These are phyloP conservation scores for Agonopterix alstromeriana DNA, from an alignment of 2,888 invertebrate genomes.

Conservation along the genomic window DNA sequence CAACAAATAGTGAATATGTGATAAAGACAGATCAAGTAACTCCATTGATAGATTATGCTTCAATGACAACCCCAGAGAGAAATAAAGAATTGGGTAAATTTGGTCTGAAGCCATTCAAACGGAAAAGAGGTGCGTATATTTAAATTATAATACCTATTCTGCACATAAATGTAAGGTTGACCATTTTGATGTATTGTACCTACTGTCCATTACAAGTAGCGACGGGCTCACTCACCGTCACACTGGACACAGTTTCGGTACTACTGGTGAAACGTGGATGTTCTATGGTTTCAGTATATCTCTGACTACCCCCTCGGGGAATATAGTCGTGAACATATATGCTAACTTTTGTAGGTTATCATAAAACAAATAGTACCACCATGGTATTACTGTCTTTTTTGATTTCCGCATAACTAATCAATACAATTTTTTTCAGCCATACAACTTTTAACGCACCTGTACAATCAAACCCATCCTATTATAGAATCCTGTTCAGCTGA, in stretches of 20 bases:
- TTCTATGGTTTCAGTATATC: no score
- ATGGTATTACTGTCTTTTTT: no score
- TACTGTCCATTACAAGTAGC: no score
- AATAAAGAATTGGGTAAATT: conserved; percentile 77
- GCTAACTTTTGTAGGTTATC: no score
- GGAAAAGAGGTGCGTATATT: conserved; percentile 65
- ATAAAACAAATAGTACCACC: no score
- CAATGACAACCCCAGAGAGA: conserved; percentile 76
- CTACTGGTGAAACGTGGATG: no score
- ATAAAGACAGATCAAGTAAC: conserved; percentile 75
- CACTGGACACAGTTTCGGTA: no score
- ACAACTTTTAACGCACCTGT: conserved; percentile 80
- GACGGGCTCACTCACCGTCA: no score
- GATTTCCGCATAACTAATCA: background rate
- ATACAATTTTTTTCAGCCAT: conserved; percentile 59
- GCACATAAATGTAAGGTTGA: no score
- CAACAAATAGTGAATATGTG: conserved; percentile 55
- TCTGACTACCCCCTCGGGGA: no score
- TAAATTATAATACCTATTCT: conserved; percentile 6
- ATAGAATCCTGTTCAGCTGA: conserved; percentile 40
- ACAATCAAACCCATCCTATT: conserved; percentile 81
- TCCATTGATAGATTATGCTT: conserved; percentile 75
- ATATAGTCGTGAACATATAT: no score
- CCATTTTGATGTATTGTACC: no score
- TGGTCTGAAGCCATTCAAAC: conserved; percentile 81